Conservation (phyloP, 2,797 vertebrate genomes). For the Odontamblyopus lacepedii region DNA sequence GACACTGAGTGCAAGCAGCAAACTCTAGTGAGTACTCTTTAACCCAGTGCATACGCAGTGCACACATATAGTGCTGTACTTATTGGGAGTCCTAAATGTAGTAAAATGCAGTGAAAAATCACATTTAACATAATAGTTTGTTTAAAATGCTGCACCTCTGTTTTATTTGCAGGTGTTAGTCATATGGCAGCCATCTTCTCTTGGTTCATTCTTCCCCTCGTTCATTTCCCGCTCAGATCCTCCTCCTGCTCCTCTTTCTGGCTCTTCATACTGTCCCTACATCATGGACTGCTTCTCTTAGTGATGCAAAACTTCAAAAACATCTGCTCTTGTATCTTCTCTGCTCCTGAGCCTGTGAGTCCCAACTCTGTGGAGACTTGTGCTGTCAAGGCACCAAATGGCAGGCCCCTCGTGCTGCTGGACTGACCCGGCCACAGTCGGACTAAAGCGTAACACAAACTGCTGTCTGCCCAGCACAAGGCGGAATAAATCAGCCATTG, state of each 20-base stretch:
- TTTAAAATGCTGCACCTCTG: neutral
- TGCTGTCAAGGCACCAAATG: conserved; percentile 35
- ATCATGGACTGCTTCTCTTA: conserved; percentile 21
- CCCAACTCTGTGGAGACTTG: conserved; percentile 37
- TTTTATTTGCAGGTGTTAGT: conserved; percentile 48
- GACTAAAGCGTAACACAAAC: conserved; percentile 32
- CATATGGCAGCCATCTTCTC: conserved; percentile 2
- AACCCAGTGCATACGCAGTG: neutral
- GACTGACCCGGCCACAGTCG: conserved; percentile 24
- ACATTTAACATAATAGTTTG: neutral
- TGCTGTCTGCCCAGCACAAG: conserved; percentile 56
- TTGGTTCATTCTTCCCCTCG: conserved; percentile 18
- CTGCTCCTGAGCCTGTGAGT: conserved; percentile 46
- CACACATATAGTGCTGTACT: neutral
- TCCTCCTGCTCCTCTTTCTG: neutral
- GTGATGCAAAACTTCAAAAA: conserved; percentile 36
- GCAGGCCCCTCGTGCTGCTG: conserved; percentile 43
- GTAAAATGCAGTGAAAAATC: neutral
- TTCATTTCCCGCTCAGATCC: neutral
- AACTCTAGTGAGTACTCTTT: conserved; percentile 51
- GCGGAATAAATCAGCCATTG: conserved; percentile 36
- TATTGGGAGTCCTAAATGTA: neutral
- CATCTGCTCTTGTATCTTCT: conserved; percentile 30
- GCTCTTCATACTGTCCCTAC: conserved; percentile 18
- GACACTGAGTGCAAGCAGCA: conserved; percentile 46